Evolutionary conservation across 2,888 invertebrate species (phyloP), one percentile per base, ranked within the genome.

Genomic region (Leptopterna dolabrata): DNA sequence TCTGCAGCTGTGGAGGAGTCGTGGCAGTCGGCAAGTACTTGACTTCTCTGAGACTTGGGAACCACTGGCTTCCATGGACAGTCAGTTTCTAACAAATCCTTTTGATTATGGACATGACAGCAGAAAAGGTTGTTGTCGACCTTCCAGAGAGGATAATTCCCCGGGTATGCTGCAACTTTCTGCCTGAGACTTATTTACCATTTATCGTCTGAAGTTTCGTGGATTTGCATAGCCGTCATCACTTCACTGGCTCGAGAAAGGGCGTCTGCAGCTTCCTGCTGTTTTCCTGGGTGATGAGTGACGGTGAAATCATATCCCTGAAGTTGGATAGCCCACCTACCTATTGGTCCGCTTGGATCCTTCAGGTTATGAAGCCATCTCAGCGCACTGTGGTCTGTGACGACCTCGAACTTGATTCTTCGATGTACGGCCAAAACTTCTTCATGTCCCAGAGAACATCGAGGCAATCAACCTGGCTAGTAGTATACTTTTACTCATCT

Each of bases 401-500:
- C 0, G 90, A 90, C 43, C 90, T 71, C 71, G 24, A 71, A 71
- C 9, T 71, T 13, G 71, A 24, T 13, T 27, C 71, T 71, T 71
- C 71, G 27, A 71, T 24, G 71, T 71, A 71, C 3, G 71, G 71
- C 90, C 90, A 63, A 63, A 89, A 90, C 47, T 89, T 89, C 0
- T 87, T 87, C 1, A 90, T 87, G 0, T 89, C 88, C 89, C 89
- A 90, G 0, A 90, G 14, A 0, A 90, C 88, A 0, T 90, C 90
- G 0, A 90, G 87, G 47, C 90, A 90, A 41, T 91, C 90, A 29
- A 71, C 85, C 73, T 90, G 89, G 0, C 90, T 90, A 11, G 89
- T 88, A 0, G 89, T 76, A 36, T 90, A 90, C 24, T 90, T 89
- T 3, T 88, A 51, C 55, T 90, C 90, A 0, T 89, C 76, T 0